Evolutionary conservation across 2,797 vertebrate species (phyloP).

Genomic region (Merluccius polli): DNA sequence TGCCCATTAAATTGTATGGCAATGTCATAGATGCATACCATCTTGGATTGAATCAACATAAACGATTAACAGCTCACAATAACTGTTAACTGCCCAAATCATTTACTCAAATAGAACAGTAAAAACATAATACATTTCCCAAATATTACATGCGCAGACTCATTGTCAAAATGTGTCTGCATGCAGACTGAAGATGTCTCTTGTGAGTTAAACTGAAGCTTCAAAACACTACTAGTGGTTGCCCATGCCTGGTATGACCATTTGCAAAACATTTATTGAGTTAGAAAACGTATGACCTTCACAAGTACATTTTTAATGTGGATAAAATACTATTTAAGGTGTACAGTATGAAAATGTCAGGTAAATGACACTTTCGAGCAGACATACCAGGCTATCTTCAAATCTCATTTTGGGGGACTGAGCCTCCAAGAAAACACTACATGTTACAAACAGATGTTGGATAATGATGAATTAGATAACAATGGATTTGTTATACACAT

Average conservation of each 20-base stretch:
- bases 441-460: background rate
- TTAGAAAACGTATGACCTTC: conserved; percentile 63
- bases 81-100: background rate
- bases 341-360: conserved; percentile 52
- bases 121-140: background rate
- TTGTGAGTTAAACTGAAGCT: background rate
- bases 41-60: background rate
- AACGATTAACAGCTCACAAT: background rate
- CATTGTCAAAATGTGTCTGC: background rate
- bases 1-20: background rate
- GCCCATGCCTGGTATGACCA: background rate
- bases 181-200: background rate
- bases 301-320: conserved; percentile 63
- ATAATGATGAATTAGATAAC: background rate
- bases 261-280: conserved; percentile 74
- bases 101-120: background rate
- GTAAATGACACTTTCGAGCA: conserved; percentile 47
- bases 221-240: background rate
- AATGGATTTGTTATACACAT: background rate
- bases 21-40: background rate
- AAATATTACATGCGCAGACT: background rate
- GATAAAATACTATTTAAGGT: conserved; percentile 43
- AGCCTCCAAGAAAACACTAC: background rate
- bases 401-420: conserved; percentile 7
- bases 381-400: conserved; percentile 33